Evolutionary conservation across 1,140 invertebrate species (phyloP).

Genomic region (Polypedilum pembai): DNA sequence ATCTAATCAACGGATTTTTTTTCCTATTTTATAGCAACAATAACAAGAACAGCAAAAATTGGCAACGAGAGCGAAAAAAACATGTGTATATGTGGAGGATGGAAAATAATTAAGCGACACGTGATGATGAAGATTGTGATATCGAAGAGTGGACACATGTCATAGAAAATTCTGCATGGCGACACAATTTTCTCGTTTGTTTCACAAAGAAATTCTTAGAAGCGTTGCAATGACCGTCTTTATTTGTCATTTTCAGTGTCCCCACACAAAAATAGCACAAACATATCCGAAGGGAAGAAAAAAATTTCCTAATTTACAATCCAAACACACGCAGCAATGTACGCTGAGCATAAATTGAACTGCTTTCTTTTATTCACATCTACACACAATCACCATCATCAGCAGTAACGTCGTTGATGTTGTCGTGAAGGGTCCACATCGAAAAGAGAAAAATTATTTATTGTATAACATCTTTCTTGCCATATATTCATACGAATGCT

Average conservation of each 20-base stretch:
- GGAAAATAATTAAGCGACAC: constrained; percentile 25
- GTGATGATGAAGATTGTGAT: not conserved
- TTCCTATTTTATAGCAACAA: not conserved
- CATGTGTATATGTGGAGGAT: not conserved
- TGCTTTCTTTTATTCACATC: too few species aligned
- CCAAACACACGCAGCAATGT: constrained; percentile 2
- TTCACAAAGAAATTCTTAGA: too few species aligned
- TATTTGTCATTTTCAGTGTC: not conserved
- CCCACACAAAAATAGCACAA: not conserved
- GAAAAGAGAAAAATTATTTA: not conserved
- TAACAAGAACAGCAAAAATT: not conserved
- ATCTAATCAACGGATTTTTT: constrained; percentile 12
- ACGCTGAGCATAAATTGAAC: not conserved
- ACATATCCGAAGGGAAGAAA: not conserved
- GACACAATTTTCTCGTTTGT: too few species aligned
- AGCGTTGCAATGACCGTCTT: too few species aligned
- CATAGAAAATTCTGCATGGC: too few species aligned
- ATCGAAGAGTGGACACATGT: not conserved
- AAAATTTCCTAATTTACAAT: not conserved
- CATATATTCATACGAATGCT: too few species aligned
- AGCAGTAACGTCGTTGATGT: not conserved
- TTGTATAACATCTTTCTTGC: not conserved
- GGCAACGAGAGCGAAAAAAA: not conserved
- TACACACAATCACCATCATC: not conserved
- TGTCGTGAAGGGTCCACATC: not conserved